Conservation (phyloP, 2,888 invertebrate species). For the Melanotus villosus region DNA sequence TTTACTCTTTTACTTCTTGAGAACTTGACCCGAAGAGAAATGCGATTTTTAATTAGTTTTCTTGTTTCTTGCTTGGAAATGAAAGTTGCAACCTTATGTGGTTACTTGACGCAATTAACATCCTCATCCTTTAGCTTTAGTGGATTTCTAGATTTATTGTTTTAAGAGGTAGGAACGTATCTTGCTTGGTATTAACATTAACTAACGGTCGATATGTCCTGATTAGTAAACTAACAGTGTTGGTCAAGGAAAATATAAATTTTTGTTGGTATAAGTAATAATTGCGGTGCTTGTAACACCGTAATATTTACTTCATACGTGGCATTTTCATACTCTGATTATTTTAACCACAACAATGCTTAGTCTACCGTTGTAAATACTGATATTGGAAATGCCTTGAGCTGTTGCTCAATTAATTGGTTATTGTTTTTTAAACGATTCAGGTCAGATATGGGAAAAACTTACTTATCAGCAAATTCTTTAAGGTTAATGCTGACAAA, state of each 20-base stretch:
- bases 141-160: neutral
- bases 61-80: slow-evolving; percentile 16
- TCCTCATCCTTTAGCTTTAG: neutral
- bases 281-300: neutral
- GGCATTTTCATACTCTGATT: slow-evolving; percentile 16
- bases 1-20: slow-evolving; percentile 14
- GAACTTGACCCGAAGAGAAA: slow-evolving; percentile 36
- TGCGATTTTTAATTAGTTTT: slow-evolving; percentile 25
- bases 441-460: neutral
- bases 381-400: neutral
- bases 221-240: slow-evolving; percentile 22
- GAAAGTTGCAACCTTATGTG: slow-evolving; percentile 19
- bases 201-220: slow-evolving; percentile 37
- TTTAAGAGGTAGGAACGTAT: too few species aligned
- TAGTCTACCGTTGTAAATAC: neutral
- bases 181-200: too few species aligned
- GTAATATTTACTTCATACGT: neutral
- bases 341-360: slow-evolving; percentile 12
- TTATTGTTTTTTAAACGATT: neutral
- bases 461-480: neutral
- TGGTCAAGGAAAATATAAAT: slow-evolving; percentile 13
- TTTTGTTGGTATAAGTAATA: neutral
- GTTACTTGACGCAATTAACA: slow-evolving; percentile 9
- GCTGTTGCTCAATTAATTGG: slow-evolving; percentile 6
- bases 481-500: too few species aligned